phyloP scores from a whole-genome alignment of 2,888 invertebrate genomes.

The Chrysolina americana region DNA sequence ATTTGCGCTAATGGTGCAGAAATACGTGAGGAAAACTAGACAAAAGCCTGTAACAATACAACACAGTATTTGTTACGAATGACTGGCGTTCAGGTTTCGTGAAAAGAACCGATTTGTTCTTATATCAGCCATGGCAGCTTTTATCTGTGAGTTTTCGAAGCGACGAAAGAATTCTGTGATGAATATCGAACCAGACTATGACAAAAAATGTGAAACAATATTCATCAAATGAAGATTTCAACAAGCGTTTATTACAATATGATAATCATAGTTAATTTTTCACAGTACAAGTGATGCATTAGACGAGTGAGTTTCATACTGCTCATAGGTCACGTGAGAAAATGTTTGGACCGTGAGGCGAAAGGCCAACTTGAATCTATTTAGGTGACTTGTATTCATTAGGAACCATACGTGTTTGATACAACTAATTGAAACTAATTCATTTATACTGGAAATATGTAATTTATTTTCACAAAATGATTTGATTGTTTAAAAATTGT shows the following conservation, averaged over 20 bases:
- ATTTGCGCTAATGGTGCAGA: constrained; percentile 39
- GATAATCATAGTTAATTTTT: too few species aligned
- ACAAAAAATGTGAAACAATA: neutral
- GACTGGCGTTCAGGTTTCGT: constrained; percentile 41
- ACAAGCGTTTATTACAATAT: neutral
- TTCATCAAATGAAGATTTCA: neutral
- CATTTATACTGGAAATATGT: too few species aligned
- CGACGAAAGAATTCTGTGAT: neutral
- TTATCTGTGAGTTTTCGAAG: constrained; percentile 21
- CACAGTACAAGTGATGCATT: too few species aligned
- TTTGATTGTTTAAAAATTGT: too few species aligned
- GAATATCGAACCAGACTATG: constrained; percentile 1
- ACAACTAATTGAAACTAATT: too few species aligned
- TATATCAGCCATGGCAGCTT: constrained; percentile 35
- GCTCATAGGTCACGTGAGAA: too few species aligned
- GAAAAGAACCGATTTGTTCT: constrained; percentile 36
- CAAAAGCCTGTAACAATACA: constrained; percentile 43
- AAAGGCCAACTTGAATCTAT: too few species aligned
- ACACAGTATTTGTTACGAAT: constrained; percentile 41
- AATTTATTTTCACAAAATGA: too few species aligned
- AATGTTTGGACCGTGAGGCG: too few species aligned
- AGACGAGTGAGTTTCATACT: too few species aligned
- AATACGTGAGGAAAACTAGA: constrained; percentile 32
- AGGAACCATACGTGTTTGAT: too few species aligned
- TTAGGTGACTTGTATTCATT: too few species aligned